Percentiles rank a stretch among this genome's conserved stretches.
Conservation (phyloP, 1,140 invertebrate species). For the Aphelenchoides avenae region DNA sequence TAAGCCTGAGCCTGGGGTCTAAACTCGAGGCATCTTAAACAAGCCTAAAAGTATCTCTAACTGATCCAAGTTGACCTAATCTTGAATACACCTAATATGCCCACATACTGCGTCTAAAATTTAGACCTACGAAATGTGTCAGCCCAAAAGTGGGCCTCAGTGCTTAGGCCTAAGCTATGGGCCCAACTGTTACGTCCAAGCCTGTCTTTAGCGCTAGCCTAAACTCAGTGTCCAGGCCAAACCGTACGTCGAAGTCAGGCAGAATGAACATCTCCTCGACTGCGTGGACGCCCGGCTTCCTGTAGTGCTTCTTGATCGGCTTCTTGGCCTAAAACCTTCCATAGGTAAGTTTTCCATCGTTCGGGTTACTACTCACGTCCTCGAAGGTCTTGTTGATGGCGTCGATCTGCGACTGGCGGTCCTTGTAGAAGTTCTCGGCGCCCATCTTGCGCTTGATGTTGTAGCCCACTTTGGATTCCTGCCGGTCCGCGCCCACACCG, state of each 20-base stretch:
- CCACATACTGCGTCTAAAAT: too few relatives aligned
- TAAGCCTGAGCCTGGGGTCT: too few relatives aligned
- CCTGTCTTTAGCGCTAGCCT: too few relatives aligned
- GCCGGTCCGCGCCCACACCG: slow-evolving; percentile 75
- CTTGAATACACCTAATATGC: too few relatives aligned
- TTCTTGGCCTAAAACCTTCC: slow-evolving; percentile 25
- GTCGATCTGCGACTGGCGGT: slow-evolving; percentile 90
- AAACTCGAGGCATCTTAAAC: too few relatives aligned
- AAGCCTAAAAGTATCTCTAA: too few relatives aligned
- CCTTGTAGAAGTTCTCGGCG: slow-evolving; percentile 91
- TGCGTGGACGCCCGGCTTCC: slow-evolving; percentile 83
- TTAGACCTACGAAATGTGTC: too few relatives aligned
- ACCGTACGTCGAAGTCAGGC: slow-evolving; percentile 70
- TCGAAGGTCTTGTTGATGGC: slow-evolving; percentile 97
- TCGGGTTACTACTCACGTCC: slow-evolving; percentile 66
- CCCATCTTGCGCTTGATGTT: slow-evolving; percentile 86
- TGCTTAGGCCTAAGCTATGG: too few relatives aligned
- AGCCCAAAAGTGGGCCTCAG: too few relatives aligned
- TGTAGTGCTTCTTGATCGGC: slow-evolving; percentile 81
- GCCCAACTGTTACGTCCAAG: too few relatives aligned
- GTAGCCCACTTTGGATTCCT: slow-evolving; percentile 73
- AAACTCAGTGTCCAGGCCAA: too few relatives aligned
- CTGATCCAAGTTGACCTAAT: too few relatives aligned
- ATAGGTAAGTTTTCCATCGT: slow-evolving; percentile 4
- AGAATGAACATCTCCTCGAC: slow-evolving; percentile 82